Percentiles rank a stretch among this genome's conserved stretches.
These are phyloP conservation scores for Stomorhina lunata DNA, from an alignment of 2,888 invertebrate species.

Conservation along the genomic window DNA sequence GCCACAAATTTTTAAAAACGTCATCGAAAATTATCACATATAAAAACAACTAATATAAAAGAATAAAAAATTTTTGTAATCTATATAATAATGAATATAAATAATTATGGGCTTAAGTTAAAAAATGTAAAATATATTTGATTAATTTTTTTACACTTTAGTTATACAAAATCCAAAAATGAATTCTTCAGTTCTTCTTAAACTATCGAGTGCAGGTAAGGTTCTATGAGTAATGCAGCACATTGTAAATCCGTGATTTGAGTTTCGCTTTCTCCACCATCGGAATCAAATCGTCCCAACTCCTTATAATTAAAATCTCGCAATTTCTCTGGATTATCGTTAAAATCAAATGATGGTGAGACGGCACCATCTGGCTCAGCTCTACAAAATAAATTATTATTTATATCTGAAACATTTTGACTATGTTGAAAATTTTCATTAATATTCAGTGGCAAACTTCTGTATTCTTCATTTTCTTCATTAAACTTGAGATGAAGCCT, in stretches of 20 bases:
- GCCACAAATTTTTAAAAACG: too few relatives aligned
- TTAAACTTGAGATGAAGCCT: conserved; percentile 83
- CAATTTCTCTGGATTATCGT: not conserved
- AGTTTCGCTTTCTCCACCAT: conserved; percentile 25
- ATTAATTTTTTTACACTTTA: too few relatives aligned
- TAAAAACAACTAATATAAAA: too few relatives aligned
- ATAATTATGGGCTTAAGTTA: too few relatives aligned
- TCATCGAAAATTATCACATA: too few relatives aligned
- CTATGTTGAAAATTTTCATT: conserved; percentile 42
- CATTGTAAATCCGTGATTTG: conserved; percentile 27
- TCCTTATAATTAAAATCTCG: not conserved
- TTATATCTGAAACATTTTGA: conserved; percentile 60
- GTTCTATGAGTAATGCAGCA: conserved; percentile 45
- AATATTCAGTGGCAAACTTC: conserved; percentile 81
- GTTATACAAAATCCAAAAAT: too few relatives aligned
- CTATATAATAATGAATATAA: too few relatives aligned
- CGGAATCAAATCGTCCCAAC: not conserved
- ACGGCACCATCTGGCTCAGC: conserved; percentile 88
- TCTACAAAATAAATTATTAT: conserved; percentile 75
- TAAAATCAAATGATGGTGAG: conserved; percentile 26
- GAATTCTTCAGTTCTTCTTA: not conserved
- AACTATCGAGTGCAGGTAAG: conserved; percentile 56
- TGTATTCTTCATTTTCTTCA: conserved; percentile 79
- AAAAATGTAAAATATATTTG: too few relatives aligned
- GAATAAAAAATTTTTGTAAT: too few relatives aligned